A percentile compares a stretch with the other conserved stretches of the same genome.
phyloP scores from a whole-genome alignment of 2,888 invertebrate species.

The Drosophila pseudotalamancana region DNA sequence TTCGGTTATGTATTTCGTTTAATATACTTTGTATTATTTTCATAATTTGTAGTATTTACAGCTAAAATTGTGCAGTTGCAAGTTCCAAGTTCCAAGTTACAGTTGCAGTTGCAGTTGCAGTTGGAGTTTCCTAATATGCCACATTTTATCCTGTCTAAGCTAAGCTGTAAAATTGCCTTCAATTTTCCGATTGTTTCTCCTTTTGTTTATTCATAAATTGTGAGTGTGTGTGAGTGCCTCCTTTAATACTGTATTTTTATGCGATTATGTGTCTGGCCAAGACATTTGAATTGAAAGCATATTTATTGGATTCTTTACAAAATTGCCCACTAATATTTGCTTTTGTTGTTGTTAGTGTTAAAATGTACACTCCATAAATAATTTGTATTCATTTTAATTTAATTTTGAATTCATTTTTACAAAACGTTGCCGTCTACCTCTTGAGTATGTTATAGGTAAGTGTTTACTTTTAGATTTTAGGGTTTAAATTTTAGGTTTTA shows the following conservation, averaged over 20 bases:
- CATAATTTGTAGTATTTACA: constrained; percentile 44
- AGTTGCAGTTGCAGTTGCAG: constrained; percentile 9
- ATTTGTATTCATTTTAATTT: constrained; percentile 52
- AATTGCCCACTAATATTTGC: constrained; percentile 33
- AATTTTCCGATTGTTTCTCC: constrained; percentile 22
- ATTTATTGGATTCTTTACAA: constrained; percentile 26
- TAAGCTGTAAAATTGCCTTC: constrained; percentile 58
- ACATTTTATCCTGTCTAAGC: constrained; percentile 42
- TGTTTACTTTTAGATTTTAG: constrained; percentile 22
- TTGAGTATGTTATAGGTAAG: constrained; percentile 58
- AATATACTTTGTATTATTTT: constrained; percentile 8
- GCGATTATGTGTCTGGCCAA: constrained; percentile 11
- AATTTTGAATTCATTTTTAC: constrained; percentile 59
- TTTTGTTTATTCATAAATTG: constrained; percentile 21
- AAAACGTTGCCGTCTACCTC: constrained; percentile 31
- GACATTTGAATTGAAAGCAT: constrained; percentile 3
- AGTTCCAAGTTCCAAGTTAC: too few species aligned
- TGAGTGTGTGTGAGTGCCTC: constrained; percentile 14
- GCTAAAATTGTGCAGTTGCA: constrained; percentile 41
- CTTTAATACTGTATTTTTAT: constrained; percentile 49
- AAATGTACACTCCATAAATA: constrained; percentile 63
- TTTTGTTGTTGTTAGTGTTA: constrained; percentile 26
- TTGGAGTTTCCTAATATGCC: constrained; percentile 41
- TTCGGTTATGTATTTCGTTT: constrained; percentile 14
- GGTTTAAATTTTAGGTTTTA: not conserved